Conservation (phyloP, 2,888 invertebrate genomes). For the Ernsta delagoae region DNA sequence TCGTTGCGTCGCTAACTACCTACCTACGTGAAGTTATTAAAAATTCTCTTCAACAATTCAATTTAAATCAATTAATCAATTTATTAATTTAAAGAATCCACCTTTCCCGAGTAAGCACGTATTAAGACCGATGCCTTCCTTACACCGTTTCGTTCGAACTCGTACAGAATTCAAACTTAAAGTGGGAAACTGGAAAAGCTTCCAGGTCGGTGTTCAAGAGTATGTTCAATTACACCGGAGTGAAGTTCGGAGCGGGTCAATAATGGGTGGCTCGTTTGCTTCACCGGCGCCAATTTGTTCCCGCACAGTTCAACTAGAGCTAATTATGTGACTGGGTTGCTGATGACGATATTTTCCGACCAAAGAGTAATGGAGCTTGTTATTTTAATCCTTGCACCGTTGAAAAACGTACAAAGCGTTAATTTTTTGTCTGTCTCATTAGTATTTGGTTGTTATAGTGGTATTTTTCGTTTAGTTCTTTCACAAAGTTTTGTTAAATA, state of each 20-base stretch:
- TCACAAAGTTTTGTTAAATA: no score
- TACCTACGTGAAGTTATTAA: no score
- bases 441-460: no score
- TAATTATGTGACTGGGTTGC: constrained; percentile 14
- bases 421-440: not conserved
- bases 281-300: constrained; percentile 35
- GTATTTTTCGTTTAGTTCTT: no score
- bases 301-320: constrained; percentile 27
- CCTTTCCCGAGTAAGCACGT: no score
- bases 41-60: no score
- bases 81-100: no score
- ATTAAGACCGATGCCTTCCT: not conserved
- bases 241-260: constrained; percentile 30
- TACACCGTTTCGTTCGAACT: not conserved
- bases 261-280: constrained; percentile 28
- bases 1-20: no score
- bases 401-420: not conserved
- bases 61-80: no score
- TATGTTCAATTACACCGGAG: constrained; percentile 32
- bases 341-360: not conserved
- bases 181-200: constrained; percentile 17
- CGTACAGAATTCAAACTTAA: not conserved
- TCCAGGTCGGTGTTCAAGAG: constrained; percentile 18
- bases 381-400: not conserved
- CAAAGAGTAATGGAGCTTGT: not conserved